Percentiles rank a stretch among this genome's conserved stretches.
phyloP scores from a whole-genome alignment of 2,113 vertebrate species.

The Buteo buteo region DNA sequence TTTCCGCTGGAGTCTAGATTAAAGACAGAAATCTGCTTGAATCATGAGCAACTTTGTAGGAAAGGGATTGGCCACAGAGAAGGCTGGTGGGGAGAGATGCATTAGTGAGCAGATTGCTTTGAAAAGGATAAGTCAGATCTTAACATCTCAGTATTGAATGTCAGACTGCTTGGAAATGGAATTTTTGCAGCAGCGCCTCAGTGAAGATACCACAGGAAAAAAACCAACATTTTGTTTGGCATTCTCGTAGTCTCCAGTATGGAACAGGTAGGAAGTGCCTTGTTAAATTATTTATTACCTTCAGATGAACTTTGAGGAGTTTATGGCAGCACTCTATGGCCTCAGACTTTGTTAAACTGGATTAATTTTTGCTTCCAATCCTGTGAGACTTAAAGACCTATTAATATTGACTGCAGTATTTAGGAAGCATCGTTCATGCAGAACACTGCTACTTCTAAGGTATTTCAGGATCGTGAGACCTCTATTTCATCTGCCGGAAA shows the following conservation, averaged over 20 bases:
- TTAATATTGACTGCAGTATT: neutral
- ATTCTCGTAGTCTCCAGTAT: neutral
- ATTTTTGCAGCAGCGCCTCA: neutral
- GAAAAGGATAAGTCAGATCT: constrained; percentile 3
- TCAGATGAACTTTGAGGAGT: neutral
- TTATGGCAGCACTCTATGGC: neutral
- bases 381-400: neutral
- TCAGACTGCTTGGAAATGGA: constrained; percentile 31
- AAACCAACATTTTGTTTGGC: neutral
- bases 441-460: neutral
- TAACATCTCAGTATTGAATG: constrained; percentile 28
- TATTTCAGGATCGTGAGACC: neutral
- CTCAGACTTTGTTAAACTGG: neutral
- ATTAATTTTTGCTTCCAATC: neutral
- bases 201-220: neutral
- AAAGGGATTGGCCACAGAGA: neutral
- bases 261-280: neutral
- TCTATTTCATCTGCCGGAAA: neutral
- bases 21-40: constrained; percentile 44
- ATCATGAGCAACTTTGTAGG: constrained; percentile 33
- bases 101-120: constrained; percentile 22
- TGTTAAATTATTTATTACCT: neutral
- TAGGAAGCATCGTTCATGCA: neutral
- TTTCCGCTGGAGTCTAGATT: constrained; percentile 44
- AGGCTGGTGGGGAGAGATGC: constrained; percentile 27